Base-by-base conservation (phyloP, 2,888 invertebrate species). In the Microctonus hyperodae region DNA sequence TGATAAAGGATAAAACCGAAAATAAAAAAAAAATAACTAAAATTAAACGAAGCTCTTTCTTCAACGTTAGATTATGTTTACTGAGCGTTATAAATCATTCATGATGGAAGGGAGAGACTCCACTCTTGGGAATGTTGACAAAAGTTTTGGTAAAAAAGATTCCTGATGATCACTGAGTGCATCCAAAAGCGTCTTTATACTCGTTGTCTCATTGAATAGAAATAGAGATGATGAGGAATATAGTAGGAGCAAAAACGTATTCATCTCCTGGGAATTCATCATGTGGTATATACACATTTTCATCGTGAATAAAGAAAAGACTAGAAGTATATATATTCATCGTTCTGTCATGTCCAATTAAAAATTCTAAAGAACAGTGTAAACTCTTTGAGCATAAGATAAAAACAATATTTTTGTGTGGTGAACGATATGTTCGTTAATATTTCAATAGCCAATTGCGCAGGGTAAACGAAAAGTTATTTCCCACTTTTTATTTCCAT, bases 11-110 rank as follows among this genome's bases (percentile, higher is more conserved):
- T 5, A 7, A n/a, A 65, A 55, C 13, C 44, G 28, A 28, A 7
- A 28, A 28, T 28, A 5, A 3, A 28, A 28, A 28, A 7, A 28
- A 20, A 33, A 33, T n/a, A 61, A 33, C 20, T 16, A n/a, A 51
- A 51, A 51, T 48, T 20, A 33, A 20, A 31, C 13, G 22, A 40
- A 37, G 16, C 11, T 50, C n/a, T 59, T 35, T 31, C 20, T 48
- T 62, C 35, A 6, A 25, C 66, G 48, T 31, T 57, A 48, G 51
- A 67, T 57, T 50, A 62, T 67, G 67, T 67, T 67, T 67, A 40
- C 59, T 22, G 6, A 67, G 23, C 13, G 16, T 28, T 40, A 67
- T 67, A 55, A 67, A 67, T 67, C 67, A 67, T 67, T 50, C 63
- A 67, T 40, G 40, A 16, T 51, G 44, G 57, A 59, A n/a, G 53